These are phyloP conservation scores for Conus ventricosus DNA, from an alignment of 1,140 invertebrate genomes.

Conservation along the genomic window DNA sequence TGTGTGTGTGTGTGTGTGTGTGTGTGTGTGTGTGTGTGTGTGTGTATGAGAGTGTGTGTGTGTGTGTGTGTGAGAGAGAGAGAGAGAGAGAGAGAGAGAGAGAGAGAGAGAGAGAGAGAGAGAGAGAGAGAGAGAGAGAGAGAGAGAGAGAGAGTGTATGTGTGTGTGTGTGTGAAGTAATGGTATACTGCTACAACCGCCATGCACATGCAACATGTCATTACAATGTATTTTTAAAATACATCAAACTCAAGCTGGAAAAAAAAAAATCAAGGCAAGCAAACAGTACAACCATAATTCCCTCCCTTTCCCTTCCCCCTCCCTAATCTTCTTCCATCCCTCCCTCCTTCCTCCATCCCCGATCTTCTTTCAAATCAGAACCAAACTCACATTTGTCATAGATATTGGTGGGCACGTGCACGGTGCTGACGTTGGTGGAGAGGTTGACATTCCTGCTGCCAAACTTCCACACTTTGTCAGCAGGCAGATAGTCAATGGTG, in stretches of 20 bases:
- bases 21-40: background rate
- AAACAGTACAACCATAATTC: no score
- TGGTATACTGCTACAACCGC: no score
- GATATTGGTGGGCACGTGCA: conserved; percentile 96
- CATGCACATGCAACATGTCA: no score
- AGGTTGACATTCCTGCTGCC: conserved; percentile 92
- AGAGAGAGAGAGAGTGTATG: background rate
- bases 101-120: no score
- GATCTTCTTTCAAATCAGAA: no score
- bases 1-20: background rate
- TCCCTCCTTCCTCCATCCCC: no score
- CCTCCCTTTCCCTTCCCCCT: no score
- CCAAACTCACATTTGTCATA: conserved; percentile 86
- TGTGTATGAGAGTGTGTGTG: no score
- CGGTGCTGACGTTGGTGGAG: conserved; percentile 89
- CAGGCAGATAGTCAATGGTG: conserved; percentile 49
- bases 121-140: background rate
- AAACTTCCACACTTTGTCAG: conserved; percentile 83
- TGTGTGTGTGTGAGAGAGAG: background rate
- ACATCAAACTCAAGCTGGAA: no score
- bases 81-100: background rate
- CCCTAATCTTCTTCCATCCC: no score
- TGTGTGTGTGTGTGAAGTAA: background rate
- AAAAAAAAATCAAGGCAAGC: no score
- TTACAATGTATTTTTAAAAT: no score